Base-by-base conservation (phyloP, 2,888 invertebrate genomes). In the Urechis unicinctus region DNA sequence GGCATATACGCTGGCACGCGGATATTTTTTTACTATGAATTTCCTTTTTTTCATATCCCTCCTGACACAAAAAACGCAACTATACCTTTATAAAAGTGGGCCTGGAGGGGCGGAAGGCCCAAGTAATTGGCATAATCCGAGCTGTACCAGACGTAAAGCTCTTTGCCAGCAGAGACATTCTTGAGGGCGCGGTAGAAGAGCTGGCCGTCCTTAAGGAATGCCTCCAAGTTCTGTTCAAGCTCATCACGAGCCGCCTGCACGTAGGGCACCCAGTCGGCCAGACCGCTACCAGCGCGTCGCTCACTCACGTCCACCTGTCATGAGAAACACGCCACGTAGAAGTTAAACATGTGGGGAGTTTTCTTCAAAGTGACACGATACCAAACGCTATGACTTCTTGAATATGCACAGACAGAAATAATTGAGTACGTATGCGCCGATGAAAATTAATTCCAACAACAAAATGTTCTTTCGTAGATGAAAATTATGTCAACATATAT, bases 141-240 rank as follows among this genome's bases (percentile, higher is more conserved):
- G 58, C 74, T 74, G 66, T 74, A 78, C 78, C 78, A 78, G 2
- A 77, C 74, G 4, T 74, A 59, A 22, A 78, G 60, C 56, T 75
- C 75, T 60, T 73, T 71, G 4, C 68, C 68, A 0, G 71, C 68
- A 49, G 64, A 63, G 36, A 78, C 69, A 36, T 71, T 68, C 28
- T 72, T 57, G 24, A 70, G 62, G 2, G 71, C 67, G 55, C 75
- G 63, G 64, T 72, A 77, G 60, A 70, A 77, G 30, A 78, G 67
- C 52, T 70, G 65, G 36, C 73, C 70, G 44, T 62, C 55, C 55
- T 71, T 68, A 47, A 69, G 64, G 51, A 69, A 71, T 3, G 73
- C 73, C 61, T 76, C 77, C 61, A 78, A 66, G 58, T 78, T 78
- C 60, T 77, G 77, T 61, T 78, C 78, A 3, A 68, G 65, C 46